Evolutionary conservation across 2,888 invertebrate species (phyloP).

Genomic region (Hyles lineata): DNA sequence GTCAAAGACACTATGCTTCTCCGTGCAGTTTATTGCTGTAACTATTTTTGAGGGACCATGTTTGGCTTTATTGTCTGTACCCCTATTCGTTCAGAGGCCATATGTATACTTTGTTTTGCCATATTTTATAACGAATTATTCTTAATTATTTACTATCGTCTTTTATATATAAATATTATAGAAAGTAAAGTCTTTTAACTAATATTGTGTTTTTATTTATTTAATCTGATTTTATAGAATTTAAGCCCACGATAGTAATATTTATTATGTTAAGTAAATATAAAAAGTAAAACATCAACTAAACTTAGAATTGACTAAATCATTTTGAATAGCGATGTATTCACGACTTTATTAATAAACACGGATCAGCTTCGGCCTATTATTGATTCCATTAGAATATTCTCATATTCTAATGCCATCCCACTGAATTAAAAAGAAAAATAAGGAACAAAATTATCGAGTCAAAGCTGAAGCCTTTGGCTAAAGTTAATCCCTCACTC

Average conservation of each 20-base stretch:
- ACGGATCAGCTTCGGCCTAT: no score
- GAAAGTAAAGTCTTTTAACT: constrained; percentile 57
- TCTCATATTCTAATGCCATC: no score
- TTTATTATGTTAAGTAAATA: background rate
- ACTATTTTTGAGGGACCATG: constrained; percentile 61
- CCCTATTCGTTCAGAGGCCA: constrained; percentile 53
- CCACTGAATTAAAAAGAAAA: no score
- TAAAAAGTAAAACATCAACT: no score
- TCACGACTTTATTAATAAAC: no score
- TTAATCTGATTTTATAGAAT: constrained; percentile 15
- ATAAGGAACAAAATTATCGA: no score
- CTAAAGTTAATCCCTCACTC: no score
- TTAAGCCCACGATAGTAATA: background rate
- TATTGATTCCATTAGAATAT: no score
- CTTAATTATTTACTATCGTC: constrained; percentile 45
- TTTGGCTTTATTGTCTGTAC: constrained; percentile 43
- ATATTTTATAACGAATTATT: constrained; percentile 52
- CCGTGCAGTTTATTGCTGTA: constrained; percentile 22
- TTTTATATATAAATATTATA: constrained; percentile 50
- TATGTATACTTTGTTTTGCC: constrained; percentile 56
- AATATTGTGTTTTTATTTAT: constrained; percentile 38
- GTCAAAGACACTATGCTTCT: background rate
- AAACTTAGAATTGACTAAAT: no score
- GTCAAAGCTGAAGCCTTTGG: no score
- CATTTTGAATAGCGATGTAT: no score